A percentile compares a stretch with the other conserved stretches of the same genome.
phyloP scores from a whole-genome alignment of 2,797 vertebrate species.

The Onychomys leucogaster region DNA sequence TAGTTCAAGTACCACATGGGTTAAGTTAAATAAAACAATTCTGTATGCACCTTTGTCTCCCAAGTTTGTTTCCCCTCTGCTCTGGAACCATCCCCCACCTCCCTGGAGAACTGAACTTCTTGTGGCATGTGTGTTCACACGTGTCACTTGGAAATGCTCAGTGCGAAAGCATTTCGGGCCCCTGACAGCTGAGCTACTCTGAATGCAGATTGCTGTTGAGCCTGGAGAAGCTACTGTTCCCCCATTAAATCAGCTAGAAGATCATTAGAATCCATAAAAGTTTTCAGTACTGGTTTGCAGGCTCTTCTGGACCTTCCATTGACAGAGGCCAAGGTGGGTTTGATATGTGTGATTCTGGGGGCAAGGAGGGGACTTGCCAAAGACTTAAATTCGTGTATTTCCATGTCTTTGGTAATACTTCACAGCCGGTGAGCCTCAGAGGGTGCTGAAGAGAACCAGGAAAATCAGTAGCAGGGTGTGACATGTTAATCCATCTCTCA shows the following conservation, averaged over 20 bases:
- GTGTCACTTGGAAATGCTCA: background rate
- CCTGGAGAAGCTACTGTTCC: background rate
- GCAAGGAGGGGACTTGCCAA: background rate
- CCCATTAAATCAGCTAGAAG: background rate
- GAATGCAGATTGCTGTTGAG: background rate
- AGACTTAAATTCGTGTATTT: background rate
- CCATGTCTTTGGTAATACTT: background rate
- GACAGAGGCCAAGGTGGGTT: background rate
- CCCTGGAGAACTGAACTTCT: background rate
- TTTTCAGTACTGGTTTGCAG: background rate
- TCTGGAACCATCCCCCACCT: background rate
- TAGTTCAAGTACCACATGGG: constrained; percentile 96
- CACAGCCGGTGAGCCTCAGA: rapidly evolving
- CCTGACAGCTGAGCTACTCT: constrained; percentile 20
- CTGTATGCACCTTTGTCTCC: constrained; percentile 91
- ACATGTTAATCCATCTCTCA: no score
- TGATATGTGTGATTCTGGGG: background rate
- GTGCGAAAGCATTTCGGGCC: background rate
- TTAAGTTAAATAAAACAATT: constrained; percentile 98
- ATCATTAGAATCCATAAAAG: background rate
- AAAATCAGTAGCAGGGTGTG: rapidly evolving
- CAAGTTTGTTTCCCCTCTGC: constrained; percentile 63
- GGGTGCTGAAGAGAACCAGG: background rate
- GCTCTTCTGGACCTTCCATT: background rate
- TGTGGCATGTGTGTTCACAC: background rate